Evolutionary conservation across 2,797 vertebrate species (phyloP).

Genomic region (Acropternis orthonyx): DNA sequence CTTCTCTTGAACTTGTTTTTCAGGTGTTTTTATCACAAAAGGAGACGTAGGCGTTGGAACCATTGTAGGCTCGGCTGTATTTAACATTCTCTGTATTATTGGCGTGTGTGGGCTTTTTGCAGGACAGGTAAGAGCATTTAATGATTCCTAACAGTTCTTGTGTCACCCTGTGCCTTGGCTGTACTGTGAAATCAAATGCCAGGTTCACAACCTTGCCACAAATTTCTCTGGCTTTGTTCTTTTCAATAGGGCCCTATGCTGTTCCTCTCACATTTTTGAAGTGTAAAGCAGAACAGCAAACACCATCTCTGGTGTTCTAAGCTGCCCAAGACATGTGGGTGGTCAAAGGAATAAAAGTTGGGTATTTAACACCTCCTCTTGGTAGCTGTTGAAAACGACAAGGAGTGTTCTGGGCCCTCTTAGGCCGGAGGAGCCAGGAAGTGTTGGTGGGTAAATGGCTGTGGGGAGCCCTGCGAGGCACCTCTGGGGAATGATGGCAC

Average conservation of each 20-base stretch:
- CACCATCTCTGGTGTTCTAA: not conserved
- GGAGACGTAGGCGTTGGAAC: conserved; percentile 96
- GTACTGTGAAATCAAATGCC: not conserved
- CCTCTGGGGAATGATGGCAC: not conserved
- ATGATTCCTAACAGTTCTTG: not conserved
- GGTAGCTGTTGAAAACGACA: not conserved
- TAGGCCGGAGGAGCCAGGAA: not conserved
- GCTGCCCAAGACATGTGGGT: not conserved
- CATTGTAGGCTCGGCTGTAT: conserved; percentile 95
- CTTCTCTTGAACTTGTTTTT: conserved; percentile 61
- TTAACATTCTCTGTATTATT: conserved; percentile 97
- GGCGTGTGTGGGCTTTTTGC: conserved; percentile 95
- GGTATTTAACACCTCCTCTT: not conserved
- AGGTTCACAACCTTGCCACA: not conserved
- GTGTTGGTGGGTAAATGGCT: not conserved
- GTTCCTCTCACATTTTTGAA: not conserved
- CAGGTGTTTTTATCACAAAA: conserved; percentile 97
- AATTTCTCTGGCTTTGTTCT: not conserved
- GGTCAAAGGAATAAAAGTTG: not conserved
- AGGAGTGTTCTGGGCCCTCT: not conserved
- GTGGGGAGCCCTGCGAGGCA: not conserved
- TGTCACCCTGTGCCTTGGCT: not conserved
- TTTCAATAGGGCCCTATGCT: not conserved
- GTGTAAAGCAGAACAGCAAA: not conserved
- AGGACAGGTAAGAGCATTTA: conserved; percentile 83